phyloP scores from a whole-genome alignment of 2,888 invertebrate species.

The Trichopoda pennipes region DNA sequence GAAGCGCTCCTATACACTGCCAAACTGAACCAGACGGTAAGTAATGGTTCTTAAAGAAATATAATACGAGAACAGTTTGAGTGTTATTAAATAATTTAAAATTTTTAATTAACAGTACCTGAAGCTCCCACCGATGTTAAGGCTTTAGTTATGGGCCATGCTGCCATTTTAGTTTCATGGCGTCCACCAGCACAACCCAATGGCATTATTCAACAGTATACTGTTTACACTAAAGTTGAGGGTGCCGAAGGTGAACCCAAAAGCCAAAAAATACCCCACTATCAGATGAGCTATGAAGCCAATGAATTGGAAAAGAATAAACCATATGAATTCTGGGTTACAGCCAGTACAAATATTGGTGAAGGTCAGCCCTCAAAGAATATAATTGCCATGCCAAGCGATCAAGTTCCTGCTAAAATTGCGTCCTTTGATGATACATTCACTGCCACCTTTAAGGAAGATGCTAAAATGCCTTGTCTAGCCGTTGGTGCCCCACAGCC shows the following conservation, averaged over 20 bases:
- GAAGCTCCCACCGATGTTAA: slow-evolving; percentile 96
- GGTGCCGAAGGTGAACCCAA: slow-evolving; percentile 85
- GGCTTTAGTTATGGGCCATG: slow-evolving; percentile 94
- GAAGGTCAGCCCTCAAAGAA: slow-evolving; percentile 95
- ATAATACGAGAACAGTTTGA: not conserved
- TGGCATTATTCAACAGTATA: slow-evolving; percentile 95
- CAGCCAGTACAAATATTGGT: slow-evolving; percentile 95
- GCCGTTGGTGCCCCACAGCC: slow-evolving; percentile 96
- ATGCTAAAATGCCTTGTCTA: slow-evolving; percentile 93
- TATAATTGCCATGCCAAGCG: slow-evolving; percentile 90
- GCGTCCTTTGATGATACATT: slow-evolving; percentile 97
- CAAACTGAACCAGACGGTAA: slow-evolving; percentile 97
- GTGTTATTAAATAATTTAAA: not conserved
- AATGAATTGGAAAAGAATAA: slow-evolving; percentile 90
- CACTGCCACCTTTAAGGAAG: slow-evolving; percentile 94
- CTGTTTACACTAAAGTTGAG: slow-evolving; percentile 92
- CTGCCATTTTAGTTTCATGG: slow-evolving; percentile 96
- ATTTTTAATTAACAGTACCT: slow-evolving; percentile 85
- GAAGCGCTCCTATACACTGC: slow-evolving; percentile 89
- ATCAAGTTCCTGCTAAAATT: slow-evolving; percentile 92
- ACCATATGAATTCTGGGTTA: slow-evolving; percentile 96
- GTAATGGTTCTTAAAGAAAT: slow-evolving; percentile 48
- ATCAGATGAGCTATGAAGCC: slow-evolving; percentile 93
- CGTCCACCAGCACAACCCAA: slow-evolving; percentile 95
- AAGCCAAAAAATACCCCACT: slow-evolving; percentile 89